phyloP scores from a whole-genome alignment of 2,797 vertebrate genomes.

The Mus caroli region DNA sequence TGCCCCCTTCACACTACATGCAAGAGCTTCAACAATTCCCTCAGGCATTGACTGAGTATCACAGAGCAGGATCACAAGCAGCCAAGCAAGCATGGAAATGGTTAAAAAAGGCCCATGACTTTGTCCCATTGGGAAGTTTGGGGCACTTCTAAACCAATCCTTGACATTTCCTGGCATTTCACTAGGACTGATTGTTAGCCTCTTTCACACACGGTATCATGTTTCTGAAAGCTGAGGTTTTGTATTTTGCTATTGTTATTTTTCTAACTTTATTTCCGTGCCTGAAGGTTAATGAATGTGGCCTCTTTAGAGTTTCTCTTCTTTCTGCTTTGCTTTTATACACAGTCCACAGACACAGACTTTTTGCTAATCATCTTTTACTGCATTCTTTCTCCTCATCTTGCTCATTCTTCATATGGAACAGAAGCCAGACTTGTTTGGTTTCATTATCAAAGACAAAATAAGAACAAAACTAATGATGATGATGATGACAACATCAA shows the following conservation, averaged over 20 bases:
- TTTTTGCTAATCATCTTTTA: neutral
- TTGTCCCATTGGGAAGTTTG: neutral
- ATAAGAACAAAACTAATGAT: neutral
- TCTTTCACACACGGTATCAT: neutral
- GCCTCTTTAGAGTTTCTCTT: neutral
- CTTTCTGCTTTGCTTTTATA: neutral
- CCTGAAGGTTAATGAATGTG: neutral
- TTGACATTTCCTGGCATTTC: neutral
- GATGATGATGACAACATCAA: neutral
- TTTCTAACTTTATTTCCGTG: neutral
- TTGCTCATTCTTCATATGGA: neutral
- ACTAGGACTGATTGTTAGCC: neutral
- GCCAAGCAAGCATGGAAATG: neutral
- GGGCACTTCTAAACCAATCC: neutral
- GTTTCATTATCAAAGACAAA: neutral
- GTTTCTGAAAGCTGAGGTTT: slow-evolving; percentile 6
- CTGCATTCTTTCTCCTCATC: neutral
- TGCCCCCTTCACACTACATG: neutral
- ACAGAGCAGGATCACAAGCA: neutral
- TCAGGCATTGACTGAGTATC: neutral
- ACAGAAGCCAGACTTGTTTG: neutral
- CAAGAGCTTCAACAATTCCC: neutral
- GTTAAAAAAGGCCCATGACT: neutral
- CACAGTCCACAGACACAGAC: neutral
- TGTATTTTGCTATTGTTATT: neutral